Percentiles rank a stretch among this genome's conserved stretches.
phyloP scores from a whole-genome alignment of 2,113 vertebrate genomes.

The Amphiprion ocellaris region DNA sequence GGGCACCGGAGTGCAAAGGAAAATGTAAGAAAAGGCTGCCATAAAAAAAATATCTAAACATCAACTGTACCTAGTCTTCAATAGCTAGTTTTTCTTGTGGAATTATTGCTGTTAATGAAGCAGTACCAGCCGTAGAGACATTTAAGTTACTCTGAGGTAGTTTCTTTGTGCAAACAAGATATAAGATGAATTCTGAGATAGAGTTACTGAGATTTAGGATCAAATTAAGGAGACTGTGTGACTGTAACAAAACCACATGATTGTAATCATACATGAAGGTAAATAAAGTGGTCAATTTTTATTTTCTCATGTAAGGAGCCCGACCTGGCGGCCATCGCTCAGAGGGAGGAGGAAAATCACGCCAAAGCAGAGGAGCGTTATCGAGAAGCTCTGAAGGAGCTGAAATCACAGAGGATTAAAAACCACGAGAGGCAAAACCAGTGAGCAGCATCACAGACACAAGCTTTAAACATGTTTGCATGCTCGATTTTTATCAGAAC shows the following conservation, averaged over 20 bases:
- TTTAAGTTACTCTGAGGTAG: not conserved
- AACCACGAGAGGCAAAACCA: slow-evolving; percentile 81
- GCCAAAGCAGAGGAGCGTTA: slow-evolving; percentile 89
- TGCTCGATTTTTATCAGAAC: not conserved
- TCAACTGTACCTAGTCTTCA: not conserved
- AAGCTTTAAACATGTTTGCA: not conserved
- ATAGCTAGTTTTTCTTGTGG: not conserved
- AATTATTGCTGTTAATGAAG: not conserved
- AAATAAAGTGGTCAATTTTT: not conserved
- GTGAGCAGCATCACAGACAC: slow-evolving; percentile 76
- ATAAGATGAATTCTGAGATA: not conserved
- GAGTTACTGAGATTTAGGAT: not conserved
- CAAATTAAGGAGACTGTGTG: not conserved
- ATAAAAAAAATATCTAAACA: not conserved
- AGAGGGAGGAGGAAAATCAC: slow-evolving; percentile 84
- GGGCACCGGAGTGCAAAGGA: slow-evolving; percentile 91
- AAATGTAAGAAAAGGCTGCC: slow-evolving; percentile 86
- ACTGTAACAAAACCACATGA: not conserved
- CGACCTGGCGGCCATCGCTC: slow-evolving; percentile 85
- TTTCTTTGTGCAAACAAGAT: not conserved
- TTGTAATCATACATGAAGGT: not conserved
- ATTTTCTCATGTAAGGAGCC: slow-evolving; percentile 76
- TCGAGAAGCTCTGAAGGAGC: slow-evolving; percentile 88
- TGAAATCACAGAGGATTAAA: slow-evolving; percentile 87
- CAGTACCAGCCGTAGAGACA: not conserved